These are phyloP conservation scores for Rhingia campestris DNA, from an alignment of 2,888 invertebrate species.

Conservation along the genomic window DNA sequence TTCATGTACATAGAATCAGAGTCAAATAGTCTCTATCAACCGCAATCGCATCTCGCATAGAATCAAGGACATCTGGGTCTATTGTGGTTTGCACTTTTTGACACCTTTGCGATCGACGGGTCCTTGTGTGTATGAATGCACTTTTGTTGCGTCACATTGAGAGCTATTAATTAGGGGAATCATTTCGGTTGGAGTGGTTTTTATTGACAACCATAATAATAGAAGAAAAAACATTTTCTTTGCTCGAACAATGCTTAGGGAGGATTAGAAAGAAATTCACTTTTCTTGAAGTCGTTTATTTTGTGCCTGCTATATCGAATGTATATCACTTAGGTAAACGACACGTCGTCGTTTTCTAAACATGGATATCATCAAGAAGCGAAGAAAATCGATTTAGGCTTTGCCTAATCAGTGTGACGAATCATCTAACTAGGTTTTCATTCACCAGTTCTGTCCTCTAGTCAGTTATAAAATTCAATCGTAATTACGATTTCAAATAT, in stretches of 20 bases:
- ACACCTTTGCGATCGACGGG: conserved; percentile 64
- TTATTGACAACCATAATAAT: conserved; percentile 72
- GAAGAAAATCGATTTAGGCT: conserved; percentile 52
- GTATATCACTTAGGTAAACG: background rate
- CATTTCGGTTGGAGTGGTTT: conserved; percentile 72
- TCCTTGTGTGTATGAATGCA: conserved; percentile 63
- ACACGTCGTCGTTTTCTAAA: too few relatives aligned
- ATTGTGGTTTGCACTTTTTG: conserved; percentile 74
- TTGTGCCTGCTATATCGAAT: background rate
- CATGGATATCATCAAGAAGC: conserved; percentile 31
- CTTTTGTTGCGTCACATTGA: conserved; percentile 71
- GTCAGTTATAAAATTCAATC: conserved; percentile 28
- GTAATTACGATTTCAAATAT: conserved; percentile 10
- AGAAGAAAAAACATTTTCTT: conserved; percentile 65
- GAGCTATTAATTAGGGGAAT: conserved; percentile 73
- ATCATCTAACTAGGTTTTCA: conserved; percentile 47
- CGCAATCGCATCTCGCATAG: conserved; percentile 40
- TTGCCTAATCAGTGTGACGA: conserved; percentile 55
- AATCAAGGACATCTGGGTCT: conserved; percentile 68
- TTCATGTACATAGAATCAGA: conserved; percentile 25
- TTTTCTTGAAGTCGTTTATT: conserved; percentile 31
- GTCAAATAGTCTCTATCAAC: conserved; percentile 54
- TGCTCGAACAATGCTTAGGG: conserved; percentile 48
- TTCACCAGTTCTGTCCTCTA: background rate
- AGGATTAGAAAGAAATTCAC: conserved; percentile 37